Evolutionary conservation across 2,797 vertebrate genomes (phyloP).

Genomic region (Sebastes minor): DNA sequence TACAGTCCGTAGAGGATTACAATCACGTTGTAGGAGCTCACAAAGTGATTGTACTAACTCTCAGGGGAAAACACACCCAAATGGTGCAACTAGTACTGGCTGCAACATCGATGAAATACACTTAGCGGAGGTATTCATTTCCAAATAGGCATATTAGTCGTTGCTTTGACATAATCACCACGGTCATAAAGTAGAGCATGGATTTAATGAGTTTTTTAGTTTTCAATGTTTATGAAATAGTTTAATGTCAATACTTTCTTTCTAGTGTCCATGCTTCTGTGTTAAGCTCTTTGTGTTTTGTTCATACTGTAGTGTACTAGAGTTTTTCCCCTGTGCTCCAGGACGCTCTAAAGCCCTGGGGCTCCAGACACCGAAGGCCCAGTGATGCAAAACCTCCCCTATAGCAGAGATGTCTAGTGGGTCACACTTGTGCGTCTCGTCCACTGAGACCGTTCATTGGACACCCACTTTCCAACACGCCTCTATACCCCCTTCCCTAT

Average conservation of each 20-base stretch:
- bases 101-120: background rate
- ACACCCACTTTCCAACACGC: slow-evolving; percentile 5
- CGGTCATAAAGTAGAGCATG: too few relatives aligned
- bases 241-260: background rate
- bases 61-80: background rate
- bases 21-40: too few relatives aligned
- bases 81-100: too few relatives aligned
- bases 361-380: slow-evolving; percentile 35
- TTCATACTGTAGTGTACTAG: background rate
- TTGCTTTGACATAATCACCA: background rate
- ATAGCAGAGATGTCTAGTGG: slow-evolving; percentile 20
- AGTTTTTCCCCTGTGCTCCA: slow-evolving; percentile 3
- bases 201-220: background rate
- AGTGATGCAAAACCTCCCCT: slow-evolving; percentile 25
- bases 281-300: background rate
- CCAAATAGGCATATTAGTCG: background rate
- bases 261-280: background rate
- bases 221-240: background rate
- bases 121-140: background rate
- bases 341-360: slow-evolving; percentile 15
- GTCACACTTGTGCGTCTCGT: slow-evolving; percentile 25
- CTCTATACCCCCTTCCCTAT: slow-evolving; percentile 2
- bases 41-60: too few relatives aligned
- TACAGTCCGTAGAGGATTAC: too few relatives aligned
- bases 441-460: slow-evolving; percentile 10